Evolutionary conservation across 2,888 invertebrate species (phyloP).

Genomic region (Melangyna quadrimaculata): DNA sequence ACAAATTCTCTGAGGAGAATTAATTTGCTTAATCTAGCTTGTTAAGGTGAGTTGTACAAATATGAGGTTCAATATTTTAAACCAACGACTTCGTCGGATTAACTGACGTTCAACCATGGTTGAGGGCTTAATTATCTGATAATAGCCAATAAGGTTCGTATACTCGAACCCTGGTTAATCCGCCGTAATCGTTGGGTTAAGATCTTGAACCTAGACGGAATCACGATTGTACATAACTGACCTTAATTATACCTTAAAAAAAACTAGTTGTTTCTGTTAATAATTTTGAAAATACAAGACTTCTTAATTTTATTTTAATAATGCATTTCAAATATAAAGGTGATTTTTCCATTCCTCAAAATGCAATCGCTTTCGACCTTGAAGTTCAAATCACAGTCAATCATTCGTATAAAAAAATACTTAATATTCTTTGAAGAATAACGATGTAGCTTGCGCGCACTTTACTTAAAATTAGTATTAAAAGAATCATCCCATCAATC

Average conservation of each 20-base stretch:
- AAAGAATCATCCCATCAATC: conserved; percentile 33
- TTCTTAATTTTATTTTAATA: neutral
- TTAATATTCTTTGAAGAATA: conserved; percentile 10
- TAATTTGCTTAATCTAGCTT: too few relatives aligned
- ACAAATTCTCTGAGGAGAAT: too few relatives aligned
- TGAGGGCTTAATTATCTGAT: too few relatives aligned
- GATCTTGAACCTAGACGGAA: too few relatives aligned
- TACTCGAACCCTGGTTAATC: too few relatives aligned
- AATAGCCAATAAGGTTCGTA: too few relatives aligned
- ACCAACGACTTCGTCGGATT: too few relatives aligned
- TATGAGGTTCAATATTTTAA: too few relatives aligned
- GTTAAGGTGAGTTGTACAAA: too few relatives aligned
- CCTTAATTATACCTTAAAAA: neutral
- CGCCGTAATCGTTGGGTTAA: too few relatives aligned
- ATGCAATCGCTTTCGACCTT: neutral
- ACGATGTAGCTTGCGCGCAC: neutral
- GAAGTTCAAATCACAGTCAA: neutral
- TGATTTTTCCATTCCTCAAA: neutral
- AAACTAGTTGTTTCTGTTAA: neutral
- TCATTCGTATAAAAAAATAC: conserved; percentile 21
- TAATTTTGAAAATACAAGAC: neutral
- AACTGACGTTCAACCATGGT: too few relatives aligned
- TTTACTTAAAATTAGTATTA: conserved; percentile 14
- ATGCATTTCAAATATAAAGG: neutral
- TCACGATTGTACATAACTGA: too few relatives aligned